Conservation (phyloP, 2,113 vertebrate species). For the Tragelaphus buxtoni region DNA sequence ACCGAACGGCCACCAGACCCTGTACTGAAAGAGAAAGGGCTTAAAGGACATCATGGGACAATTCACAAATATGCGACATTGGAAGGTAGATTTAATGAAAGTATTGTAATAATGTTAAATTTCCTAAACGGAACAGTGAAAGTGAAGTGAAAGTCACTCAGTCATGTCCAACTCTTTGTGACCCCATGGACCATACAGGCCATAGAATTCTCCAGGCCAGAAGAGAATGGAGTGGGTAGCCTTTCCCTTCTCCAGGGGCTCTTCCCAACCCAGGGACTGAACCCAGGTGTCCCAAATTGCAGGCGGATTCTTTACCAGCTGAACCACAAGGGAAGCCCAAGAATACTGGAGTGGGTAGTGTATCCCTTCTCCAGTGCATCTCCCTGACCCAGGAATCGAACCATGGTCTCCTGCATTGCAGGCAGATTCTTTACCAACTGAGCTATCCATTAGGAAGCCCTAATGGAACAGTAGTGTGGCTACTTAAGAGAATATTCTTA, state of each 20-base stretch:
- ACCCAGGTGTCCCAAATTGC: not conserved
- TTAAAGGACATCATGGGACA: too few species aligned
- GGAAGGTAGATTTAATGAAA: not conserved
- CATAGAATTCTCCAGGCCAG: not conserved
- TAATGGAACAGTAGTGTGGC: not conserved
- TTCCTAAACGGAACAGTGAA: not conserved
- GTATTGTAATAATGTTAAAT: not conserved
- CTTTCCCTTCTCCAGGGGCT: not conserved
- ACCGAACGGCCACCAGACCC: not conserved
- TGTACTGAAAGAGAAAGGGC: accelerated
- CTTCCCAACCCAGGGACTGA: not conserved
- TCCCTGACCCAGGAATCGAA: not conserved
- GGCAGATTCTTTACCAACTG: not conserved
- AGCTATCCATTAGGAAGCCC: not conserved
- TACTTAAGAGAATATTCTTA: not conserved
- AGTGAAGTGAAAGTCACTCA: not conserved
- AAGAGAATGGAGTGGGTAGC: not conserved
- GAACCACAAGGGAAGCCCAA: not conserved
- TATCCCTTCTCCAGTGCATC: not conserved
- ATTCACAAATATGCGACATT: accelerated
- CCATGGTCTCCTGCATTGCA: not conserved
- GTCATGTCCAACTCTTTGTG: not conserved
- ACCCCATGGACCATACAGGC: not conserved
- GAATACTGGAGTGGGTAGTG: not conserved
- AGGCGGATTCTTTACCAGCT: not conserved